Percentiles rank a stretch among this genome's conserved stretches.
Conservation (phyloP, 2,113 vertebrate species). For the Cisticola juncidis region DNA sequence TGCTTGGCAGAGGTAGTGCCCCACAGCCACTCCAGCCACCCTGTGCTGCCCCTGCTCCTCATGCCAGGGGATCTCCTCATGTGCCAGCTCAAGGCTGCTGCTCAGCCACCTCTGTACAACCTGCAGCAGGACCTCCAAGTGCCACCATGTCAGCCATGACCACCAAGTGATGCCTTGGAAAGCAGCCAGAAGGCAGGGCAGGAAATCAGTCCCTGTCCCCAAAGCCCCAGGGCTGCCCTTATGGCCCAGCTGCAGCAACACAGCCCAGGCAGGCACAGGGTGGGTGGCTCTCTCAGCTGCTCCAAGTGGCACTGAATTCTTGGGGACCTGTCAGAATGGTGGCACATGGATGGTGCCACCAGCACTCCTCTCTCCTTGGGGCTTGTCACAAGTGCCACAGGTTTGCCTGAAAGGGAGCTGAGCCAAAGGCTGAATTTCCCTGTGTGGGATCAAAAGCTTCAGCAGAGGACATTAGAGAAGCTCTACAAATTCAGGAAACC, state of each 20-base stretch:
- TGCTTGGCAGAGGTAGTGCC: background rate
- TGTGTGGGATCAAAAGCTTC: background rate
- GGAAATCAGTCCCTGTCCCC: background rate
- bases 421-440: background rate
- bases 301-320: background rate
- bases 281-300: background rate
- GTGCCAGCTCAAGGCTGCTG: fast-evolving
- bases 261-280: fast-evolving
- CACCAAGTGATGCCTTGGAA: fast-evolving
- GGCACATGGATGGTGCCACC: fast-evolving
- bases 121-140: background rate
- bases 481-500: background rate
- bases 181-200: background rate
- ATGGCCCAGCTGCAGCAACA: background rate
- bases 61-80: fast-evolving
- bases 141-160: fast-evolving
- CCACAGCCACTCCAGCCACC: fast-evolving
- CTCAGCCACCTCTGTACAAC: background rate
- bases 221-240: background rate
- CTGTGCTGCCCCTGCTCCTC: fast-evolving
- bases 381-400: fast-evolving
- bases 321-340: no score
- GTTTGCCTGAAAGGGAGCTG: background rate
- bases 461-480: background rate
- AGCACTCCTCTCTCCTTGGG: fast-evolving